Evolutionary conservation across 2,888 invertebrate genomes (phyloP), one percentile per base, ranked within the genome.

Genomic region (Azorinus chamasolen): DNA sequence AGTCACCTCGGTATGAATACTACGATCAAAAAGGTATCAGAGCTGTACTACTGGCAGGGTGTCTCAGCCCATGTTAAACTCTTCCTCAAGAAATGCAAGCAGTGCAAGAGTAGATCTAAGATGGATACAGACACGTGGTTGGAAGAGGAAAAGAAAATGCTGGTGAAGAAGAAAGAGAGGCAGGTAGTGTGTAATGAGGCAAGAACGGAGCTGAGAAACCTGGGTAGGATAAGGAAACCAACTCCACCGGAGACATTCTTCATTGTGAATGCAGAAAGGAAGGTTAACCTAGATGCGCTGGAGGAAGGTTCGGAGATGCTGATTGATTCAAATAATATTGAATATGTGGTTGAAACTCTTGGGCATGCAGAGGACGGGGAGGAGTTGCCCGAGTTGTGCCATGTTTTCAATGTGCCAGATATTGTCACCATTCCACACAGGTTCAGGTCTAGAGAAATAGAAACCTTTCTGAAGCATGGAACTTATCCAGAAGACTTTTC

Each of bases 241-340:
- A 69, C 78, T 14, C 78, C 78, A 2, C 78, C 78, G 8, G 78
- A 78, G 46, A 78, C 78, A 39, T 78, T 78, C 57, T 78, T 78
- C 46, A 78, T 78, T 37, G 78, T 78, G 6, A 78, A 78, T 59
- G 72, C 78, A 5, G 64, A 78, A 20, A 59, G 69, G 58, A 64
- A 72, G 24, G 45, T 78, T 8, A 61, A 59, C 41, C 45, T 69
- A 20, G 72, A 69, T 18, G 48, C 25, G 16, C 24, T 50, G 12
- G 27, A 39, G 18, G 71, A 62, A 18, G 65, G 68, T 51, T 55
- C 50, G 20, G 55, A 50, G 20, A 63, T 78, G 55, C 55, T 72
- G 50, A 78, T 78, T 20, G 78, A 78, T 63, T 72, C 72, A 10
- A 78, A 78, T 46, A 78, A 78, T 45, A 78, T 78, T 39, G 78